phyloP scores from a whole-genome alignment of 2,797 vertebrate genomes.

The Neosilurus mollespiculum region DNA sequence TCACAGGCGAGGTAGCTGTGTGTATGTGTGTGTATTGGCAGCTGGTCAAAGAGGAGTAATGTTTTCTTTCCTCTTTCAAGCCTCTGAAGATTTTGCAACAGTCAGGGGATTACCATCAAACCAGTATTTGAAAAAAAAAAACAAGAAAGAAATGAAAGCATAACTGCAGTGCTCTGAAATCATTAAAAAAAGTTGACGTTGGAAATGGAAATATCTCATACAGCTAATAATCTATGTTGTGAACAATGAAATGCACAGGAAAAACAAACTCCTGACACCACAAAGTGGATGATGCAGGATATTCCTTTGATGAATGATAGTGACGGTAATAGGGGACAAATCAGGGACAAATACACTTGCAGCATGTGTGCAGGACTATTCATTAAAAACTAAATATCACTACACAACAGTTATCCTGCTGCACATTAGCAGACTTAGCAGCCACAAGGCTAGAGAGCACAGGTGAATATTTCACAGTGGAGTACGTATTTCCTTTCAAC shows the following conservation, averaged over 20 bases:
- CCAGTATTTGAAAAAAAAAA: constrained; percentile 19
- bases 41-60: constrained; percentile 40
- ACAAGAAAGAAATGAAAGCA: constrained; percentile 44
- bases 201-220: constrained; percentile 13
- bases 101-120: constrained; percentile 40
- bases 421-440: constrained; percentile 8
- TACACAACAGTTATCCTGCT: constrained; percentile 2
- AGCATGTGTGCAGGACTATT: not conserved
- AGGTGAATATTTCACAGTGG: constrained; percentile 25
- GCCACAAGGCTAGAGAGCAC: constrained; percentile 1
- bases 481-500: constrained; percentile 20
- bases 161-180: constrained; percentile 24
- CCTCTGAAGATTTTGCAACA: constrained; percentile 26
- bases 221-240: not conserved
- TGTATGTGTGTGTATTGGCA: constrained; percentile 28
- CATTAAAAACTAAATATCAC: constrained; percentile 9
- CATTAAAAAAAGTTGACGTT: constrained; percentile 26
- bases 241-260: not conserved
- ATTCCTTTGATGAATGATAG: constrained; percentile 8
- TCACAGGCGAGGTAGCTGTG: constrained; percentile 9
- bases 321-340: constrained; percentile 12
- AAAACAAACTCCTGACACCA: constrained; percentile 8
- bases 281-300: not conserved
- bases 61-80: constrained; percentile 44
- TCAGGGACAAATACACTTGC: not conserved